Evolutionary conservation across 2,888 invertebrate species (phyloP).

Genomic region (Phasia obesa): DNA sequence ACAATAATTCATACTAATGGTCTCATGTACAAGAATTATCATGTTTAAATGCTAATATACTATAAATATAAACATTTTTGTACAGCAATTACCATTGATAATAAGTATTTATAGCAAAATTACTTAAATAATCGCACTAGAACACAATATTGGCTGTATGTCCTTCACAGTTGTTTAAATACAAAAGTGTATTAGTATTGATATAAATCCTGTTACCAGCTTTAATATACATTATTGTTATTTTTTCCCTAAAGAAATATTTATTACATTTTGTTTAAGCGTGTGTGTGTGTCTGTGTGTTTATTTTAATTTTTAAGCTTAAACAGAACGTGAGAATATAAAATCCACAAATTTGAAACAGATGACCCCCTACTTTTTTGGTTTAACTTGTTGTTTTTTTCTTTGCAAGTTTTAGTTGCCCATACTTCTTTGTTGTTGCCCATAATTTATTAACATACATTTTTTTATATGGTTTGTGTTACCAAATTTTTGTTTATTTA

Average conservation of each 20-base stretch:
- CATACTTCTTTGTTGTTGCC: neutral
- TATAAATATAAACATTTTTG: too few relatives aligned
- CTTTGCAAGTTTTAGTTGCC: neutral
- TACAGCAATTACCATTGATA: too few relatives aligned
- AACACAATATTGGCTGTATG: too few relatives aligned
- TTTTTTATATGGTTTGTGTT: slow-evolving; percentile 18
- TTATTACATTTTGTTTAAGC: neutral
- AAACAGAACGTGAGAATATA: slow-evolving; percentile 51
- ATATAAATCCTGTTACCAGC: slow-evolving; percentile 15
- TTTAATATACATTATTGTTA: slow-evolving; percentile 6
- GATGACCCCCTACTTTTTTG: slow-evolving; percentile 11
- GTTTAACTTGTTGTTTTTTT: slow-evolving; percentile 1
- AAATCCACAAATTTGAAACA: slow-evolving; percentile 32
- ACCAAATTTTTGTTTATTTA: slow-evolving; percentile 19
- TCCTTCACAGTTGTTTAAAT: too few relatives aligned
- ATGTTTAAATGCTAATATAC: too few relatives aligned
- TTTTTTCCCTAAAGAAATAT: neutral
- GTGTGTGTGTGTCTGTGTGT: neutral
- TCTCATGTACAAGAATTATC: too few relatives aligned
- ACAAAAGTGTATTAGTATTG: neutral
- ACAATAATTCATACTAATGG: too few relatives aligned
- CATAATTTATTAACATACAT: slow-evolving; percentile 18
- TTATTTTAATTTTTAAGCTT: slow-evolving; percentile 1
- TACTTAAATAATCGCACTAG: too few relatives aligned
- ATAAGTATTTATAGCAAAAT: too few relatives aligned